phyloP scores from a whole-genome alignment of 2,797 vertebrate genomes.

The Salarias fasciatus region DNA sequence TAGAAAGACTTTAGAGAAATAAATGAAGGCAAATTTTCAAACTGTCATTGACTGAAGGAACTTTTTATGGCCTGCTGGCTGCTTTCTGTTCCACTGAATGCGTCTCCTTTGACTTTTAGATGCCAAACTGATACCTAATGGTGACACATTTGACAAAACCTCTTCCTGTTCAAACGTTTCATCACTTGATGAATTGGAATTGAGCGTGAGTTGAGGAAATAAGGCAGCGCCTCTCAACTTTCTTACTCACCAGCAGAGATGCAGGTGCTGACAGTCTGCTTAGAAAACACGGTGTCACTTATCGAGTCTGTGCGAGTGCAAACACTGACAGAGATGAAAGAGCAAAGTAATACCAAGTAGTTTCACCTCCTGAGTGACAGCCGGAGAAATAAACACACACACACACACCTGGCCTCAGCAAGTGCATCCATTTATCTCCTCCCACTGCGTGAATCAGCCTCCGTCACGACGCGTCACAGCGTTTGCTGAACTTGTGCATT shows the following conservation, averaged over 20 bases:
- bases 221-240: too few relatives aligned
- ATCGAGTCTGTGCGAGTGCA: conserved; percentile 16
- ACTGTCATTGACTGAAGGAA: too few relatives aligned
- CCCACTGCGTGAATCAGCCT: conserved; percentile 16
- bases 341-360: background rate
- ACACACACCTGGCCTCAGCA: background rate
- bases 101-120: too few relatives aligned
- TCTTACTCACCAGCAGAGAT: background rate
- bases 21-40: too few relatives aligned
- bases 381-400: conserved; percentile 13
- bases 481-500: conserved; percentile 10
- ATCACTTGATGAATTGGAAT: too few relatives aligned
- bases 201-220: too few relatives aligned
- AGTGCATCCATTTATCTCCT: conserved; percentile 6
- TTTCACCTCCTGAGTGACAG: conserved; percentile 12
- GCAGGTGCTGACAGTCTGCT: conserved; percentile 1
- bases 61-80: too few relatives aligned
- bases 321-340: conserved; percentile 43
- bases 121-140: too few relatives aligned
- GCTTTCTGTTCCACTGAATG: too few relatives aligned
- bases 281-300: background rate
- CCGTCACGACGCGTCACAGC: conserved; percentile 28
- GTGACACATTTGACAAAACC: too few relatives aligned
- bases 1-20: too few relatives aligned
- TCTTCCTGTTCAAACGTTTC: too few relatives aligned